phyloP scores from a whole-genome alignment of 2,888 invertebrate species.

The Lamproptera curius region DNA sequence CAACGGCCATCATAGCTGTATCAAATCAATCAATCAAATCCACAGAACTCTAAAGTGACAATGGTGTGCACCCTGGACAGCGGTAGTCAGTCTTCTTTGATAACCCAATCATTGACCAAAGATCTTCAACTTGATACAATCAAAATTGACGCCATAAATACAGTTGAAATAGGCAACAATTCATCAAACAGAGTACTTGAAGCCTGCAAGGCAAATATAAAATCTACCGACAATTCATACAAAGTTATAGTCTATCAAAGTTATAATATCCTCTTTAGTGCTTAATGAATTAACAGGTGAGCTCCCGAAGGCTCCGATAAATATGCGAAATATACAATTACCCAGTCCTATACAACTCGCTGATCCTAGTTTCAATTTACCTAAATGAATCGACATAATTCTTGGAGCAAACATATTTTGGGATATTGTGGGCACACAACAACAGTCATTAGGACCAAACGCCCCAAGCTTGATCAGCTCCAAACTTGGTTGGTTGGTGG shows the following conservation, averaged over 20 bases:
- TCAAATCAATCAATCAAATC: slow-evolving; percentile 18
- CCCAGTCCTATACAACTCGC: neutral
- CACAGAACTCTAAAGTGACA: neutral
- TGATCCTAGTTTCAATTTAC: neutral
- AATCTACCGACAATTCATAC: neutral
- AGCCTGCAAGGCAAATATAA: neutral
- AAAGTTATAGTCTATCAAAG: neutral
- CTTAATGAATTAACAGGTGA: slow-evolving; percentile 23
- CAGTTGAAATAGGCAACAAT: neutral
- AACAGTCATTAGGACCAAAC: neutral
- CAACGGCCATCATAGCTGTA: slow-evolving; percentile 23
- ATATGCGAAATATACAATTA: neutral
- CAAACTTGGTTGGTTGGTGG: slow-evolving; percentile 4
- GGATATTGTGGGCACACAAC: slow-evolving; percentile 3
- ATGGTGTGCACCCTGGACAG: neutral
- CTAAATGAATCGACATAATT: neutral
- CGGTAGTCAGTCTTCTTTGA: slow-evolving; percentile 18
- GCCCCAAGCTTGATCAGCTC: neutral
- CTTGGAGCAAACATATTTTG: slow-evolving; percentile 4
- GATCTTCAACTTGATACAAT: neutral
- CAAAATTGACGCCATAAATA: neutral
- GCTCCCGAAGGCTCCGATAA: slow-evolving; percentile 17
- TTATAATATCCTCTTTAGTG: neutral
- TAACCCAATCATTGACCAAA: slow-evolving; percentile 14
- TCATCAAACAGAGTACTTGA: neutral